phyloP scores from a whole-genome alignment of 2,797 vertebrate genomes.

The Fringilla coelebs region DNA sequence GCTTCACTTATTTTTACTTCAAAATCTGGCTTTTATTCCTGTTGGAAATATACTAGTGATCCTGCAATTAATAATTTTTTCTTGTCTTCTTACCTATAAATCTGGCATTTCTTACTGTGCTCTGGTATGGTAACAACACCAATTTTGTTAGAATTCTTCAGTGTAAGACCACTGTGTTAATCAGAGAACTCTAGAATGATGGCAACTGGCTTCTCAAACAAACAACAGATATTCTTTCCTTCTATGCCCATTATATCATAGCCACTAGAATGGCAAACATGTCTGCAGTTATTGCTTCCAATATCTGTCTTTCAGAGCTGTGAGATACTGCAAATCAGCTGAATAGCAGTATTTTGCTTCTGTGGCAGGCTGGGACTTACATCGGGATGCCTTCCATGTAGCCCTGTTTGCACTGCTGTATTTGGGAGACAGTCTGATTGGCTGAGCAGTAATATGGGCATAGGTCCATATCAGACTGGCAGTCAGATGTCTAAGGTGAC shows the following conservation, averaged over 20 bases:
- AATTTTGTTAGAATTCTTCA: background rate
- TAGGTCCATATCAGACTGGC: background rate
- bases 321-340: background rate
- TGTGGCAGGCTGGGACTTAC: background rate
- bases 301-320: background rate
- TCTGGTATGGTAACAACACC: background rate
- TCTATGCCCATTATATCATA: background rate
- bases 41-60: background rate
- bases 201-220: background rate
- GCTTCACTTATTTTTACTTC: background rate
- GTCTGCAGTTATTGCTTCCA: background rate
- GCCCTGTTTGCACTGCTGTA: background rate
- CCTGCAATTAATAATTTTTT: background rate
- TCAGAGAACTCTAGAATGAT: background rate
- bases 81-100: background rate
- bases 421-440: background rate
- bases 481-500: background rate
- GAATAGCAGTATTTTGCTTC: background rate
- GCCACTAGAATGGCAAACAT: background rate
- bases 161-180: background rate
- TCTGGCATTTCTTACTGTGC: background rate
- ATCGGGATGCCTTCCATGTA: background rate
- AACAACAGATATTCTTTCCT: background rate
- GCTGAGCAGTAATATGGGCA: too few relatives aligned
- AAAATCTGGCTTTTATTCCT: background rate